Evolutionary conservation across 2,797 vertebrate species (phyloP).

Genomic region (Labroides dimidiatus): DNA sequence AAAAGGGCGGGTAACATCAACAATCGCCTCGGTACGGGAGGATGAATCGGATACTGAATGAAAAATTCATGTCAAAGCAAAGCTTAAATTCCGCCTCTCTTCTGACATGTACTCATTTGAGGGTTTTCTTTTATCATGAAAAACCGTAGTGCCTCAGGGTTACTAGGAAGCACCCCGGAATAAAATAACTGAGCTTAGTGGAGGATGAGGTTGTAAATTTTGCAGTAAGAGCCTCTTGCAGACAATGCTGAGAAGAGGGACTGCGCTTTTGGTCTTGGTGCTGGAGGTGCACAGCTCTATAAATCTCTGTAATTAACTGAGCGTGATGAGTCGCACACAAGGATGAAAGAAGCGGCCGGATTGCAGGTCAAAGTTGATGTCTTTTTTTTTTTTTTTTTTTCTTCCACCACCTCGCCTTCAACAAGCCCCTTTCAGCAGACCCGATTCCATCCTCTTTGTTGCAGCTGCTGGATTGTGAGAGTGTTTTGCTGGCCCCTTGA

Average conservation of each 20-base stretch:
- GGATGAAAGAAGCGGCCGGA: slow-evolving; percentile 59
- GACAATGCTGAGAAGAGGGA: slow-evolving; percentile 45
- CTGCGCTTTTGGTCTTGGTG: slow-evolving; percentile 44
- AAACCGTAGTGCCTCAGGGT: slow-evolving; percentile 44
- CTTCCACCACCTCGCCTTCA: slow-evolving; percentile 17
- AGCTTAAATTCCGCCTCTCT: slow-evolving; percentile 40
- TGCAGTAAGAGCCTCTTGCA: slow-evolving; percentile 49
- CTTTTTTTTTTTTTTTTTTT: slow-evolving; percentile 35
- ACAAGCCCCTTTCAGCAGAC: slow-evolving; percentile 28
- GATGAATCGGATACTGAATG: slow-evolving; percentile 63
- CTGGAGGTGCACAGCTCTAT: slow-evolving; percentile 47
- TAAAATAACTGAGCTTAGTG: slow-evolving; percentile 46
- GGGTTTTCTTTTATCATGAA: slow-evolving; percentile 18
- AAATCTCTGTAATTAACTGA: slow-evolving; percentile 70
- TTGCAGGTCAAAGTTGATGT: slow-evolving; percentile 67
- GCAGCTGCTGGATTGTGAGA: background rate
- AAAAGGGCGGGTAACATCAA: slow-evolving; percentile 59
- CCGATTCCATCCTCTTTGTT: slow-evolving; percentile 26
- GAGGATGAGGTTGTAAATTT: slow-evolving; percentile 58
- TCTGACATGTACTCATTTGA: slow-evolving; percentile 55
- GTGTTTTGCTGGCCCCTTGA: slow-evolving; percentile 12
- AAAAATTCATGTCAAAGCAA: slow-evolving; percentile 67
- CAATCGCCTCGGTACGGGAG: slow-evolving; percentile 36
- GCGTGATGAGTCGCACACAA: slow-evolving; percentile 59
- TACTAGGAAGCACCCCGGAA: slow-evolving; percentile 50